Base-by-base conservation (phyloP, 2,113 vertebrate genomes). In the Setophaga petechia region DNA sequence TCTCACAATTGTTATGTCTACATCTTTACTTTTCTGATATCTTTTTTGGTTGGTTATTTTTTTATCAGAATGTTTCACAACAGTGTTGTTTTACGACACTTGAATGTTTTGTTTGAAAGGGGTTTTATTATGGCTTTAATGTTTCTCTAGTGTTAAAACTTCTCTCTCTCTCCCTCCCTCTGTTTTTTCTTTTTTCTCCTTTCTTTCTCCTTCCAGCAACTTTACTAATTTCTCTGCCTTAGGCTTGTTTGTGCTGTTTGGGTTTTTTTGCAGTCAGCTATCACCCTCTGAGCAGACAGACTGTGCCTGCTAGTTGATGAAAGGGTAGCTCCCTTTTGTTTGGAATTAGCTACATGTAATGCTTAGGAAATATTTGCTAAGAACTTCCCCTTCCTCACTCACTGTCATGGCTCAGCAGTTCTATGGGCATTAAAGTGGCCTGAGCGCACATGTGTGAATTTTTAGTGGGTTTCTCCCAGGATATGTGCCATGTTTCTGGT, bases 391-490 rank as follows among this genome's bases (percentile, higher is more conserved):
- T 80, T 74, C 33, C 44, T 91, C 28, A 3, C 13, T 83, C 51
- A 11, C 3, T 72, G 58, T 51, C 28, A 9, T 28, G 67, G 33
- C 59, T 83, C 31, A 66, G 67, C 22, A 31, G 6, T 84, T 77
- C 49, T 35, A 0, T 20, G 43, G 41, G 23, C 46, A 62, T 72
- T 35, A 10, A 52, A 57, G 28, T 37, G 69, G 8, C 68, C 21
- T 1, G 0, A 39, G 43, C 33, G 24, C 61, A 9, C n/a, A 8
- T 1, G 22, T 39, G 7, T 33, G 8, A 10, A 1, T n/a, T 57
- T 93, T 82, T 46, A 35, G 35, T 49, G 75, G 11, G 14, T 75
- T 71, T 90, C 44, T 85, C 27, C 6, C 30, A 28, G 58, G 19
- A 52, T 68, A 41, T 51, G 14, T 85, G 12, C 35, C n/a, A 4